Evolutionary conservation across 2,888 invertebrate genomes (phyloP).

Genomic region (Drosophila recens): DNA sequence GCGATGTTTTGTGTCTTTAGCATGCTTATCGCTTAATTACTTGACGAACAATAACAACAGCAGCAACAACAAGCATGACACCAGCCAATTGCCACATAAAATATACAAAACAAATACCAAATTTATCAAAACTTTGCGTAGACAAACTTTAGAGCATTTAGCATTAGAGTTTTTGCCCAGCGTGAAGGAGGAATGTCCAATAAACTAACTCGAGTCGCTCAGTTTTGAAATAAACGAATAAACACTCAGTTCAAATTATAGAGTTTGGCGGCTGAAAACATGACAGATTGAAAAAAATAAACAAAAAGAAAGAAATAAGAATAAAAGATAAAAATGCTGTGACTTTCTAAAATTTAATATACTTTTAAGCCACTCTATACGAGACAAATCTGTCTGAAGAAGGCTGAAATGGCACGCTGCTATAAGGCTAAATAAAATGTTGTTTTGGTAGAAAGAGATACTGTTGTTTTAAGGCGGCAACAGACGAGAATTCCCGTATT

Average conservation of each 20-base stretch:
- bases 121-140: conserved; percentile 45
- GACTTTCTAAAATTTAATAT: no score
- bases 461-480: not conserved
- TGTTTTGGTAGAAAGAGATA: no score
- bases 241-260: not conserved
- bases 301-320: no score
- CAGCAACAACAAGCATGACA: conserved; percentile 17
- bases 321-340: no score
- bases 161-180: conserved; percentile 19
- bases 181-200: conserved; percentile 19
- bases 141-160: conserved; percentile 51
- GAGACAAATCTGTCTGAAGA: no score
- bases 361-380: no score
- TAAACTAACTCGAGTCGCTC: conserved; percentile 12
- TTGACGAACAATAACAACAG: conserved; percentile 49
- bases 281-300: not conserved
- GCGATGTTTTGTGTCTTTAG: conserved; percentile 55
- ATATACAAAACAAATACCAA: conserved; percentile 55
- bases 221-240: not conserved
- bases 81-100: conserved; percentile 34
- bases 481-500: no score
- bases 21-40: conserved; percentile 78
- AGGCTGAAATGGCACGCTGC: no score
- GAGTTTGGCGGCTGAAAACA: not conserved
- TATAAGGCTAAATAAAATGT: no score